These are phyloP conservation scores for Ptychobarbus kaznakovi DNA, from an alignment of 2,797 vertebrate species.

Conservation along the genomic window DNA sequence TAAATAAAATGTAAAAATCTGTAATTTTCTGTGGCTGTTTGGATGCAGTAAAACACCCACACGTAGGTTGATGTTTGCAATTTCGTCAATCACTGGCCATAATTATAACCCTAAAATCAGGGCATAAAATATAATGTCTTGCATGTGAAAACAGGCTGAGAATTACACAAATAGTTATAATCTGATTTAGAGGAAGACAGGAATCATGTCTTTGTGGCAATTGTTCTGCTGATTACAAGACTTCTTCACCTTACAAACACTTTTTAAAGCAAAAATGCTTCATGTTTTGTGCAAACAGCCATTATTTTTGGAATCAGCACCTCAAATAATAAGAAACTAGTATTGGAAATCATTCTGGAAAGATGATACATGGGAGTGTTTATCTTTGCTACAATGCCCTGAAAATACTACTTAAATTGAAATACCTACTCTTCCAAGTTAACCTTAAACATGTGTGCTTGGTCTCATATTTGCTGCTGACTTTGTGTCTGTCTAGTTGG, in stretches of 20 bases:
- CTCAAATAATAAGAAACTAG: too few relatives aligned
- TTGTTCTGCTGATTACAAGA: too few relatives aligned
- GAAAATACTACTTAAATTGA: background rate
- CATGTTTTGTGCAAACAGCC: too few relatives aligned
- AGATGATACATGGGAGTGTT: too few relatives aligned
- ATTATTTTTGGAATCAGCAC: too few relatives aligned
- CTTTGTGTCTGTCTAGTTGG: conserved; percentile 63
- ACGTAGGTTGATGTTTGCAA: background rate
- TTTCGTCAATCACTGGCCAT: background rate
- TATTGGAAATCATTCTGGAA: too few relatives aligned
- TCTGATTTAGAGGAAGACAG: too few relatives aligned
- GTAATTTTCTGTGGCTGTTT: background rate
- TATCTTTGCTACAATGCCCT: background rate
- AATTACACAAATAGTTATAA: background rate
- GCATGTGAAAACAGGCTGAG: background rate
- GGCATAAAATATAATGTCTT: background rate
- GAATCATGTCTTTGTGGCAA: too few relatives aligned
- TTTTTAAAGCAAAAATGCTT: too few relatives aligned
- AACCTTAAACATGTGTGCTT: background rate
- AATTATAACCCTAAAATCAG: background rate
- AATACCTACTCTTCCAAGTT: too few relatives aligned
- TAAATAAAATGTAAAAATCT: too few relatives aligned
- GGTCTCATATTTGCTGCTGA: background rate
- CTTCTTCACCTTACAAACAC: too few relatives aligned
- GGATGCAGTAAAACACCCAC: background rate